A percentile compares a stretch with the other conserved stretches of the same genome.
These are phyloP conservation scores for Nomada fucata DNA, from an alignment of 2,888 invertebrate genomes.

Conservation along the genomic window DNA sequence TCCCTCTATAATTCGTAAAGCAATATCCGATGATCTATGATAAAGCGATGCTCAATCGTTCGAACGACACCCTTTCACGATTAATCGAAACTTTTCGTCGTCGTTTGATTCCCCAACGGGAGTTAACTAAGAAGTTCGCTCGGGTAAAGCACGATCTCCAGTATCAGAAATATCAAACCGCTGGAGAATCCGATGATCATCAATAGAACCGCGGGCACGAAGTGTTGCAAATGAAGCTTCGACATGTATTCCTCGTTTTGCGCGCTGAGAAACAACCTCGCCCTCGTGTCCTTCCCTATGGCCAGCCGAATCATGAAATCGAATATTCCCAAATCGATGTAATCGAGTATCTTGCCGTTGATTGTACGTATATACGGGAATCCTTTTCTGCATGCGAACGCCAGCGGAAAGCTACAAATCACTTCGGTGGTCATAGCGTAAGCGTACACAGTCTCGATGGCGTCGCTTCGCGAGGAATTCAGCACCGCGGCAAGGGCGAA, in stretches of 20 bases:
- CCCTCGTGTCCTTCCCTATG: background rate
- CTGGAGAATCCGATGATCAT: constrained; percentile 68
- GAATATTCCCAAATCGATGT: constrained; percentile 73
- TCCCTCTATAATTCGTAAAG: constrained; percentile 65
- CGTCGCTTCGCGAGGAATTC: constrained; percentile 67
- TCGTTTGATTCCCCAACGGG: background rate
- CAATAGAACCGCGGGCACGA: constrained; percentile 73
- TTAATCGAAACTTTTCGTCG: background rate
- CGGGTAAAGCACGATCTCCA: constrained; percentile 64
- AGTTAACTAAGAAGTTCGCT: constrained; percentile 25
- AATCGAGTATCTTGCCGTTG: constrained; percentile 64
- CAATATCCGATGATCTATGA: constrained; percentile 64
- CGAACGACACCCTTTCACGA: constrained; percentile 59
- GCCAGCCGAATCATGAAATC: constrained; percentile 15
- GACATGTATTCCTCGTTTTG: background rate
- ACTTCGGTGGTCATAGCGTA: constrained; percentile 71
- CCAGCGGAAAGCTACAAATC: constrained; percentile 73
- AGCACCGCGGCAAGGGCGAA: constrained; percentile 73
- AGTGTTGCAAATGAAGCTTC: constrained; percentile 59
- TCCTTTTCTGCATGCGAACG: constrained; percentile 75
- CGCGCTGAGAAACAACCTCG: background rate
- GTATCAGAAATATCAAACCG: constrained; percentile 53
- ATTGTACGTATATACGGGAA: constrained; percentile 71
- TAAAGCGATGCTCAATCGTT: constrained; percentile 41
- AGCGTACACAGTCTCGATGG: constrained; percentile 36